A percentile compares a stretch with the other conserved stretches of the same genome.
Evolutionary conservation across 2,888 invertebrate species (phyloP).

Genomic region (Lasioglossum marginatum): DNA sequence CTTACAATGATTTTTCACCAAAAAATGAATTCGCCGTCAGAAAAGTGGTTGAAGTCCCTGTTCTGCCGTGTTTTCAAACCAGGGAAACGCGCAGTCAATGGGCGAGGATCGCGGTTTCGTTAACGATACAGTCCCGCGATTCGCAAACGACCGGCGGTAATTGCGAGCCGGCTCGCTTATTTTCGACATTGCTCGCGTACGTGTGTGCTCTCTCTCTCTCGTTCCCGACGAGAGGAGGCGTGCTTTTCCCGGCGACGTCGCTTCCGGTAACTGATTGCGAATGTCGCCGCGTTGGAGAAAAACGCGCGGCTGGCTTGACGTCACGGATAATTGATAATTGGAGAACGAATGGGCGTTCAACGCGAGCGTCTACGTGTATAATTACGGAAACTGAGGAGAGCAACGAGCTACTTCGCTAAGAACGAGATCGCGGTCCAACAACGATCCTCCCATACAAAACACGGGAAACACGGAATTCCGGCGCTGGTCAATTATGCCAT

Average conservation of each 20-base stretch:
- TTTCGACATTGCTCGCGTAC: slow-evolving; percentile 33
- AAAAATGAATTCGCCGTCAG: background rate
- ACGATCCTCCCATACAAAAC: background rate
- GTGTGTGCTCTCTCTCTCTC: slow-evolving; percentile 7
- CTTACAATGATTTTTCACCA: background rate
- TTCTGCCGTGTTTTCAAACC: background rate
- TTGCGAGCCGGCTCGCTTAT: slow-evolving; percentile 47
- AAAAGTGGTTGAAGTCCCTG: background rate
- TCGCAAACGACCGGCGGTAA: slow-evolving; percentile 46
- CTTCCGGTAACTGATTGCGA: slow-evolving; percentile 70
- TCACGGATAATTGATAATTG: slow-evolving; percentile 51
- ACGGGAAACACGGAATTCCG: background rate
- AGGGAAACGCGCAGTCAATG: background rate
- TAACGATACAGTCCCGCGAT: slow-evolving; percentile 21
- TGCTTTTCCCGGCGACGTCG: slow-evolving; percentile 48
- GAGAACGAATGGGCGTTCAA: slow-evolving; percentile 26
- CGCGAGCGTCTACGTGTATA: background rate
- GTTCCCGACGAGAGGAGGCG: slow-evolving; percentile 18
- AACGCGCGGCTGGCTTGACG: slow-evolving; percentile 18
- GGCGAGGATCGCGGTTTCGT: slow-evolving; percentile 9
- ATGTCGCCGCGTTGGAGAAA: slow-evolving; percentile 48
- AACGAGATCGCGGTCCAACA: background rate
- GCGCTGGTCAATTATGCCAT: slow-evolving; percentile 23
- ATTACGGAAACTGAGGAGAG: slow-evolving; percentile 17
- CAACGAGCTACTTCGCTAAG: slow-evolving; percentile 1